A percentile compares a stretch with the other conserved stretches of the same genome.
phyloP scores from a whole-genome alignment of 2,888 invertebrate genomes.

The Drosophila paramelanica region DNA sequence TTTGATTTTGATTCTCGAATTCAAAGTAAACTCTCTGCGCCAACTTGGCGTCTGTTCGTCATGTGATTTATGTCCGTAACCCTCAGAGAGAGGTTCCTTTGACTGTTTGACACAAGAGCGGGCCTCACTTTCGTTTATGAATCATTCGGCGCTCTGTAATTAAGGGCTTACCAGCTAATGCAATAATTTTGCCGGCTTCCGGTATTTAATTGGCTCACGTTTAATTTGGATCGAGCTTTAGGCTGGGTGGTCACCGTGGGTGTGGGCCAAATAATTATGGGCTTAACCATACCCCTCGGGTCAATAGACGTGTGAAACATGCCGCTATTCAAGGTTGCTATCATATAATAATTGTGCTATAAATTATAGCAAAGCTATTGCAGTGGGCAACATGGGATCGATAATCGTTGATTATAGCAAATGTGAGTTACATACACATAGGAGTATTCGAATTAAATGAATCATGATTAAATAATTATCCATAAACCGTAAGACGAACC shows the following conservation, averaged over 20 bases:
- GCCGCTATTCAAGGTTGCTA: conserved; percentile 51
- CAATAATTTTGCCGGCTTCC: conserved; percentile 79
- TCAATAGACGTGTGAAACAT: conserved; percentile 60
- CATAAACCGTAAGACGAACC: too few species aligned
- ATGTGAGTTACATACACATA: neutral
- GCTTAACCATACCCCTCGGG: conserved; percentile 30
- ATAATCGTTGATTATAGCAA: conserved; percentile 11
- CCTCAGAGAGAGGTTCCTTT: neutral
- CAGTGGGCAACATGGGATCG: conserved; percentile 2
- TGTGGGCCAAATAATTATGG: conserved; percentile 62
- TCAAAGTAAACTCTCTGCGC: conserved; percentile 45
- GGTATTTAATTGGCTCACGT: conserved; percentile 72
- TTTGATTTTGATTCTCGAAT: conserved; percentile 60
- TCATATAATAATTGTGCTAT: conserved; percentile 1
- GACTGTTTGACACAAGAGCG: conserved; percentile 18
- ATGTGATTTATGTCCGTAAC: conserved; percentile 66
- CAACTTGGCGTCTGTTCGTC: conserved; percentile 44
- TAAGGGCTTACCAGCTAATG: conserved; percentile 73
- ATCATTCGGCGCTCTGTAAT: conserved; percentile 55
- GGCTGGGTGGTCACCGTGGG: conserved; percentile 68
- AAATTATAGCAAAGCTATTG: conserved; percentile 6
- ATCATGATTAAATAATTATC: too few species aligned
- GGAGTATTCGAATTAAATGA: neutral
- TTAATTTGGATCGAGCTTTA: conserved; percentile 36
- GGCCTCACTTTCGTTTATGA: conserved; percentile 51